These are phyloP conservation scores for Laterallus jamaicensis DNA, from an alignment of 2,113 vertebrate genomes.

Conservation along the genomic window DNA sequence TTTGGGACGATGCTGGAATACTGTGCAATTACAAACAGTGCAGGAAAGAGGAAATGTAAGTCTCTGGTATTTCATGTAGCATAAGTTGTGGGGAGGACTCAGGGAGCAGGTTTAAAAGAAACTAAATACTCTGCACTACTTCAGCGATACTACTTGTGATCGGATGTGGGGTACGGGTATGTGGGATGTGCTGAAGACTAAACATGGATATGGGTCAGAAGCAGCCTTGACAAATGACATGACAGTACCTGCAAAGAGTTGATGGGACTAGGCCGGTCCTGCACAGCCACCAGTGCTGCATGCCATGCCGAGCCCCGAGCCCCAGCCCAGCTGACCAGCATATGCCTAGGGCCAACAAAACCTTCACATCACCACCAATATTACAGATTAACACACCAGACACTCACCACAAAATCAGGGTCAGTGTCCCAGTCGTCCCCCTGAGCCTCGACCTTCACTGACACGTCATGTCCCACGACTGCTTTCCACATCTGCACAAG, in stretches of 20 bases:
- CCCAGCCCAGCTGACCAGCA: fast-evolving
- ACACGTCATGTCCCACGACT: conserved; percentile 87
- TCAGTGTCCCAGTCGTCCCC: conserved; percentile 97
- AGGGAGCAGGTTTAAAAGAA: not conserved
- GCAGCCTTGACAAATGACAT: not conserved
- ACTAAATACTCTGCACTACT: not conserved
- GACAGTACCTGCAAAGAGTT: fast-evolving
- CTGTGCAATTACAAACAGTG: not conserved
- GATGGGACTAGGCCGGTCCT: not conserved
- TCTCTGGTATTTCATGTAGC: not conserved
- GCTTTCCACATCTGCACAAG: conserved; percentile 93
- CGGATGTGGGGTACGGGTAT: not conserved
- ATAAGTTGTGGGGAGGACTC: not conserved
- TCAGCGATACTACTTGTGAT: not conserved
- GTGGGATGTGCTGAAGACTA: not conserved
- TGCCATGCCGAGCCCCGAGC: fast-evolving
- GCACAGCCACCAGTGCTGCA: fast-evolving
- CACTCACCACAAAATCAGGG: conserved; percentile 93
- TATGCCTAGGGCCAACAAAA: not conserved
- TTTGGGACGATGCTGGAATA: not conserved
- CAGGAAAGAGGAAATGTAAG: not conserved
- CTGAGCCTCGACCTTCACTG: conserved; percentile 78
- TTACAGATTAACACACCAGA: not conserved
- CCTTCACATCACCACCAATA: not conserved
- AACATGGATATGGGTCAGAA: not conserved